Evolutionary conservation across 2,797 vertebrate species (phyloP).

Genomic region (Gorsachius magnificus): DNA sequence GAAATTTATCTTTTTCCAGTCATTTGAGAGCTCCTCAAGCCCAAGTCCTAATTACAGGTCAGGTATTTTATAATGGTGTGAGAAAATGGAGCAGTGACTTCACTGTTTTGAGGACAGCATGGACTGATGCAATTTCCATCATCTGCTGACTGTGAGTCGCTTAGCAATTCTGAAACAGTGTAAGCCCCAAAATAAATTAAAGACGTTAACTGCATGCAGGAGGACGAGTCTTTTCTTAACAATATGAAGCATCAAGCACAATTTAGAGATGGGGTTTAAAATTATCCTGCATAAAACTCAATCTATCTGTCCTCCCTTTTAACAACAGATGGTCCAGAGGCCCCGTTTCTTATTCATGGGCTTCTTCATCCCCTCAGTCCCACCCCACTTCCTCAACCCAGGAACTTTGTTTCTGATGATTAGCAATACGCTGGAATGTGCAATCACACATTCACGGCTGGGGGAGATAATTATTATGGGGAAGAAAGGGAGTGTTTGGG

Average conservation of each 20-base stretch:
- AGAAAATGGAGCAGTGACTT: constrained; percentile 17
- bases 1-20: not conserved
- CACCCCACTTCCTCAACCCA: not conserved
- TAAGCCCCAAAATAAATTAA: constrained; percentile 36
- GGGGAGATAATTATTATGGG: not conserved
- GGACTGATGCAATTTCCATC: not conserved
- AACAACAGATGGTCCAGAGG: not conserved
- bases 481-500: not conserved
- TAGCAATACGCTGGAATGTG: not conserved
- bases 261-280: not conserved
- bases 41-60: not conserved
- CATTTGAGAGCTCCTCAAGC: not conserved
- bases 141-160: not conserved
- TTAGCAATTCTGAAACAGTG: constrained; percentile 4
- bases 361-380: not conserved
- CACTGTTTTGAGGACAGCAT: not conserved
- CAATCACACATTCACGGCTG: not conserved
- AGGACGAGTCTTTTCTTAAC: not conserved
- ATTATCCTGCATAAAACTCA: not conserved
- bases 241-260: not conserved
- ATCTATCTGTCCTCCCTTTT: not conserved
- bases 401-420: not conserved
- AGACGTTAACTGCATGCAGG: not conserved
- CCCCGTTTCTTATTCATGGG: not conserved
- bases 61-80: not conserved